Conservation (phyloP, 2,888 invertebrate species). For the Falcaria lacertinaria region DNA sequence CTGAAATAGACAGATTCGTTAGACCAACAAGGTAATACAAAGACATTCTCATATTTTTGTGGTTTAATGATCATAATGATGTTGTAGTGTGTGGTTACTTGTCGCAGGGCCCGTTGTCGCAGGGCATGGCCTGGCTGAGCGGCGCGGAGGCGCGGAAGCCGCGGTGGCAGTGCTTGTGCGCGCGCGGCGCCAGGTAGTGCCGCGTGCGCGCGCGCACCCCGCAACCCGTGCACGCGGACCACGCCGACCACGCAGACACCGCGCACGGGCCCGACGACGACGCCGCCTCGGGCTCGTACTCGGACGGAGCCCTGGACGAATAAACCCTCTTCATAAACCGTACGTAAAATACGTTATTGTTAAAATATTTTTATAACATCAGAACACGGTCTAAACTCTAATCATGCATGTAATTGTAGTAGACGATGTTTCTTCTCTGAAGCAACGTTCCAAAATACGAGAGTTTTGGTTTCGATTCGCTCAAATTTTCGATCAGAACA, state of each 20-base stretch:
- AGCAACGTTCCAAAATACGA: too few relatives aligned
- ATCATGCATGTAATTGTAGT: too few relatives aligned
- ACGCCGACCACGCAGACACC: slow-evolving; percentile 86
- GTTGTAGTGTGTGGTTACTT: slow-evolving; percentile 39
- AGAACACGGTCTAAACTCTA: too few relatives aligned
- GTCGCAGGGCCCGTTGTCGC: slow-evolving; percentile 62
- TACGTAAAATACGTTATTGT: too few relatives aligned
- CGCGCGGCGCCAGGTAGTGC: slow-evolving; percentile 81
- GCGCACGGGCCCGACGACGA: slow-evolving; percentile 78
- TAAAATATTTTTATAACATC: too few relatives aligned
- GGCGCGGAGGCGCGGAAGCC: slow-evolving; percentile 57
- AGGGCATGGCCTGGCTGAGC: slow-evolving; percentile 67
- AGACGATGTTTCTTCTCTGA: too few relatives aligned
- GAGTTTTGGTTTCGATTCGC: too few relatives aligned
- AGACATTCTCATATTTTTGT: too few relatives aligned
- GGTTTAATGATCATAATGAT: background rate
- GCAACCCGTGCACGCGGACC: slow-evolving; percentile 87
- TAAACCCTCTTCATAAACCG: too few relatives aligned
- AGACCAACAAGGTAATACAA: too few relatives aligned
- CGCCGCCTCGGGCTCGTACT: slow-evolving; percentile 70
- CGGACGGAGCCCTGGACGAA: slow-evolving; percentile 58
- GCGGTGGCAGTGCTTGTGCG: slow-evolving; percentile 82
- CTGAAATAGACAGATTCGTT: too few relatives aligned
- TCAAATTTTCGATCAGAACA: too few relatives aligned
- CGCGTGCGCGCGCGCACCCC: slow-evolving; percentile 86